A percentile compares a stretch with the other conserved stretches of the same genome.
Evolutionary conservation across 2,113 vertebrate genomes (phyloP).

Genomic region (Delphinus delphis): DNA sequence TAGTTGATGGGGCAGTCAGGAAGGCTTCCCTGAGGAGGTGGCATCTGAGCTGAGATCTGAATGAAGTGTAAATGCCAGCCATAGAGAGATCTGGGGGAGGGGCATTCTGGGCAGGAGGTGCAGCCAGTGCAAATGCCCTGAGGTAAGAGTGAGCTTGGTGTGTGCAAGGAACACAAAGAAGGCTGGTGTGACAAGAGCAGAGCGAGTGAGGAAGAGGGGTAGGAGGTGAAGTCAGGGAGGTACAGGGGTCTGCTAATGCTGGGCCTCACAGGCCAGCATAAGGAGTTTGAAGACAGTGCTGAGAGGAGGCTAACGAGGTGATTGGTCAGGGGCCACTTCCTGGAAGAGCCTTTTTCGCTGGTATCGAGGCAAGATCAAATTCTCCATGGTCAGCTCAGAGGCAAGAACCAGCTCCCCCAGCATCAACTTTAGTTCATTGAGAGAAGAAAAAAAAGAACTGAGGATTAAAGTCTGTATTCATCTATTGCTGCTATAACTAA

Average conservation of each 20-base stretch:
- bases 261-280: neutral
- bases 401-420: neutral
- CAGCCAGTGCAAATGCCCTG: neutral
- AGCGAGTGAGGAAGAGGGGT: neutral
- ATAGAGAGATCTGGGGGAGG: neutral
- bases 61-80: neutral
- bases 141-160: neutral
- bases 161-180: neutral
- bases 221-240: neutral
- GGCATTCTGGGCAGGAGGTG: neutral
- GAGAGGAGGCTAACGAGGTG: neutral
- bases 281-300: neutral
- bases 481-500: neutral
- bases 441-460: neutral
- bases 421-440: neutral
- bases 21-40: neutral
- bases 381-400: neutral
- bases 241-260: neutral
- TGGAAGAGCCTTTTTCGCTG: neutral
- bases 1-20: neutral
- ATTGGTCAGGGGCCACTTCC: neutral
- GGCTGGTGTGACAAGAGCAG: neutral
- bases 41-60: neutral
- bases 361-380: neutral
- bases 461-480: neutral